Conservation (phyloP, 1,140 invertebrate species). For the Andrena cerasifolii region DNA sequence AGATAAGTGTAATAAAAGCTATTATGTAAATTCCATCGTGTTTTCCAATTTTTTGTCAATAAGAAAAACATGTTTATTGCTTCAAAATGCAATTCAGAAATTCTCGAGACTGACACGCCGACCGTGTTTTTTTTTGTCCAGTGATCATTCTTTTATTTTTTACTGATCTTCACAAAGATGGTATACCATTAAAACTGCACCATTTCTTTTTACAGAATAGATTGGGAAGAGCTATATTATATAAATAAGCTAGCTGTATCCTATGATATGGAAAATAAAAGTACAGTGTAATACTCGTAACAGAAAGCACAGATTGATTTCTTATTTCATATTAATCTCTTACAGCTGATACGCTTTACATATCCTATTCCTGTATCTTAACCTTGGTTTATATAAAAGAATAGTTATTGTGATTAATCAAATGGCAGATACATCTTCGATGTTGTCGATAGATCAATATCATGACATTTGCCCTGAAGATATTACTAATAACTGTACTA, state of each 20-base stretch:
- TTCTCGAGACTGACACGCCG: no score
- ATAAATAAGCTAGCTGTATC: not conserved
- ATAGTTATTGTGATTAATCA: constrained; percentile 14
- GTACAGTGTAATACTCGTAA: constrained; percentile 20
- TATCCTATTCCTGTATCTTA: not conserved
- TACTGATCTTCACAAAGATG: no score
- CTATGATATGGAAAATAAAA: constrained; percentile 15
- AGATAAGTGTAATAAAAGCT: constrained; percentile 43
- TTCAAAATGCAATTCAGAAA: no score
- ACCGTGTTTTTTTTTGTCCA: no score
- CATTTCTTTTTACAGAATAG: no score
- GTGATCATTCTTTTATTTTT: no score
- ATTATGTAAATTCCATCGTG: constrained; percentile 30
- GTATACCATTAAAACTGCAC: no score
- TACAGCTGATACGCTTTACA: not conserved
- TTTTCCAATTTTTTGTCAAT: not conserved
- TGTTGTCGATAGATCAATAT: constrained; percentile 22
- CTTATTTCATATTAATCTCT: constrained; percentile 21
- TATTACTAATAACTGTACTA: constrained; percentile 23
- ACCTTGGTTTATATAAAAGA: constrained; percentile 17
- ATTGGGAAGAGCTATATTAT: not conserved
- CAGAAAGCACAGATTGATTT: not conserved
- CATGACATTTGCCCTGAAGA: constrained; percentile 31
- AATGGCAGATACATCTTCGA: constrained; percentile 43
- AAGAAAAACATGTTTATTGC: no score